A percentile compares a stretch with the other conserved stretches of the same genome.
Conservation (phyloP, 2,113 vertebrate species). For the Cisticola juncidis region DNA sequence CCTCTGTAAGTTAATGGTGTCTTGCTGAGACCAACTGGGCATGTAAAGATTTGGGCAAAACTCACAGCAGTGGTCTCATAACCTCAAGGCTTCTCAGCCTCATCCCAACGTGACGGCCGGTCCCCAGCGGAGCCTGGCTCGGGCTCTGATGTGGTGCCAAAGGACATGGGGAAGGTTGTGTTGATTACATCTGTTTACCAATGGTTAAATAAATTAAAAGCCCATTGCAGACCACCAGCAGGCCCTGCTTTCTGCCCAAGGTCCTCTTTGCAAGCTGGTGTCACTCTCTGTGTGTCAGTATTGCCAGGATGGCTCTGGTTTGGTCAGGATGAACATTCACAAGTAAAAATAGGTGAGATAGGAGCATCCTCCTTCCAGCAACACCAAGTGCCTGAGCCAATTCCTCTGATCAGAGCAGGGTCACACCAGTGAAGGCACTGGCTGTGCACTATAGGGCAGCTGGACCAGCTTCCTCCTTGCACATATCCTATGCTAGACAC, state of each 20-base stretch:
- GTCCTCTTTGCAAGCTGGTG: not conserved
- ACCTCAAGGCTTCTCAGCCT: conserved; percentile 58
- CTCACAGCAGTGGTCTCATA: conserved; percentile 77
- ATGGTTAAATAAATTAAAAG: conserved; percentile 83
- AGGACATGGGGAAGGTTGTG: conserved; percentile 66
- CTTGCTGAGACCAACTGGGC: conserved; percentile 92
- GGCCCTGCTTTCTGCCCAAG: not conserved
- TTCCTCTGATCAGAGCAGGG: not conserved
- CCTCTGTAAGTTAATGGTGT: conserved; percentile 79
- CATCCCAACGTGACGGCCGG: conserved; percentile 11
- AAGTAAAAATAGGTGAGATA: not conserved
- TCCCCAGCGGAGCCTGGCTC: conserved; percentile 58
- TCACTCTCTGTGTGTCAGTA: not conserved
- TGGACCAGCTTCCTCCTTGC: not conserved
- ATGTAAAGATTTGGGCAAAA: conserved; percentile 88
- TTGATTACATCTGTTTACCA: conserved; percentile 86
- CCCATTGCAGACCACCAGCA: conserved; percentile 83
- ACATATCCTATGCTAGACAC: not conserved
- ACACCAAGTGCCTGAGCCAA: not conserved
- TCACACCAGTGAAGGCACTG: not conserved
- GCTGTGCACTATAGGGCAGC: not conserved
- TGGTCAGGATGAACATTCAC: not conserved
- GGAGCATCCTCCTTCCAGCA: not conserved
- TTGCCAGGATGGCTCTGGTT: not conserved
- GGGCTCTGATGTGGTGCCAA: conserved; percentile 44